Base-by-base conservation (phyloP, 2,888 invertebrate genomes). In the Alloplasta piceator region DNA sequence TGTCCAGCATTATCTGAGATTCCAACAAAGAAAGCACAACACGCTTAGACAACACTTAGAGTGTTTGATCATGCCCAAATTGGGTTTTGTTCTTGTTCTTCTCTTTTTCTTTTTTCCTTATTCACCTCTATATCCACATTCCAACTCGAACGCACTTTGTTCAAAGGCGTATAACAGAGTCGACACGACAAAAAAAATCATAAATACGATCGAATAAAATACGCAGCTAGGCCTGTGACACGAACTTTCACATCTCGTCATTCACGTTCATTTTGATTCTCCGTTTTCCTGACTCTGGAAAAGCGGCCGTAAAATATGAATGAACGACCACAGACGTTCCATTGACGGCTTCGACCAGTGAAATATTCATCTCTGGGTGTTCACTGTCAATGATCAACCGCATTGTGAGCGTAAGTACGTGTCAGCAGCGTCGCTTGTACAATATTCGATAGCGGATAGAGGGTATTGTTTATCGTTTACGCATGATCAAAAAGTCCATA, bases 401-500 rank as follows among this genome's bases (percentile, higher is more conserved):
- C 71, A n/a, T 68, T 68, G 48, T 6, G 26, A 16, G 1, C 14
- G 73, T 73, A 77, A 83, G 61, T 64, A 55, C 68, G 72, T 78
- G 75, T 61, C 56, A 41, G 26, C 63, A 75, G 41, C 60, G 14
- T 56, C 26, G 81, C 73, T 26, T 48, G 75, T 78, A 81, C 71
- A 70, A 67, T 80, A 82, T 78, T 81, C 71, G 81, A 82, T 67
- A 61, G 81, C 82, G 79, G 74, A 83, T 82, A 82, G 82, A 83
- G 82, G 83, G 82, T 83, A 72, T 50, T 77, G 58, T 76, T 76
- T 76, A 75, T 79, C 77, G 16, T 81, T 64, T 61, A 80, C 87
- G 92, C 92, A 92, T 92, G 92, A 92, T 92, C 92, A 92, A 92
- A 92, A 92, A 92, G 92, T 92, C 92, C 91, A 91, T 92, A 92